Evolutionary conservation across 2,888 invertebrate genomes (phyloP), one percentile per base, ranked within the genome.

Genomic region (Microchrysa polita): DNA sequence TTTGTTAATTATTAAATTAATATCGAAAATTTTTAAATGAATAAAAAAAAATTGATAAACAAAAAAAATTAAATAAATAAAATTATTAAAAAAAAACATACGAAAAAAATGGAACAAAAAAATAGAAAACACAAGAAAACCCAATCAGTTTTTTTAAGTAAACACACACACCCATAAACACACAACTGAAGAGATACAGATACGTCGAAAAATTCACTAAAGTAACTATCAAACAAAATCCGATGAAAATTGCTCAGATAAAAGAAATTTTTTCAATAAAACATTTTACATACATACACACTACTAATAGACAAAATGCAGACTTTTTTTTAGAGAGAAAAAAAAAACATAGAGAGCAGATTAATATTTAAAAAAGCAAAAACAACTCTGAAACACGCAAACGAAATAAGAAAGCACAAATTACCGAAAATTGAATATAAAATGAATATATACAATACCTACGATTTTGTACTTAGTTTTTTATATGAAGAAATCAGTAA

Each of bases 1-100:
- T 85, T 85, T 85, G 85, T 85, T 85, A 83, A 84, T 84, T 83
- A 85, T 85, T 84, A 84, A 84, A 84, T 84, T 85, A 84, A 84
- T 85, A 83, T 83, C 84, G 83, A 84, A 83, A 84, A 80, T 84
- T 84, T 85, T 85, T 84, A 84, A 85, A 81, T 85, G 82, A 82
- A 80, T 67, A 63, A 71, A 82, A 80, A 61, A 63, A 71, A 73
- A 73, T 55, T 57, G 40, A 72, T 14, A 74, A 72, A 72, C 7
- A 74, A 72, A 27, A 34, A 34, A 5, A 5, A 34, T 5, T 34
- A 59, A 48, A 69, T 55, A 74, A 59, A 61, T n/a, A n/a, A n/a
- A n/a, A n/a, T n/a, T n/a, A n/a, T n/a, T n/a, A n/a, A n/a, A n/a
- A n/a, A n/a, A n/a, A n/a, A n/a, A n/a, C n/a, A n/a, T 52, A 67